These are phyloP conservation scores for Anthopleura xanthogrammica DNA, from an alignment of 92 coral and sea anemone species.

Conservation along the genomic window DNA sequence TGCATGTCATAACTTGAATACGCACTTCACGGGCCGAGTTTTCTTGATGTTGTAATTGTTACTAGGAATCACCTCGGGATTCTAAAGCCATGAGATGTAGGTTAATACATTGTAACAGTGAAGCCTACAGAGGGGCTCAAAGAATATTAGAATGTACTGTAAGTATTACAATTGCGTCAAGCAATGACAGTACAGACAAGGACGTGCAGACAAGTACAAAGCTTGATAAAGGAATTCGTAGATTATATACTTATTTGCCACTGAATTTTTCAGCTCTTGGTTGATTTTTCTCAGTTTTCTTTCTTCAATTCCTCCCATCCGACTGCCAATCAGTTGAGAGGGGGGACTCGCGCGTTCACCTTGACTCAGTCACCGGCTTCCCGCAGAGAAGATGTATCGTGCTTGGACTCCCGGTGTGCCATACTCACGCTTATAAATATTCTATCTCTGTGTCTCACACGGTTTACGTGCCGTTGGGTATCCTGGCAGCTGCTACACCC, in stretches of 20 bases:
- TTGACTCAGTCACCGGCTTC: too few relatives aligned
- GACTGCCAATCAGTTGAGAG: background rate
- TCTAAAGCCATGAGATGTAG: too few relatives aligned
- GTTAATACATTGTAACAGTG: background rate
- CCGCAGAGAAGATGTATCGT: background rate
- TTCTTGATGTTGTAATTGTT: too few relatives aligned
- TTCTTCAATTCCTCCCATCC: background rate
- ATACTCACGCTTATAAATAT: background rate
- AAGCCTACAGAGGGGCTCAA: background rate
- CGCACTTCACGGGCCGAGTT: too few relatives aligned
- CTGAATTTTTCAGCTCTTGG: background rate
- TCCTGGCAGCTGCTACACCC: constrained; percentile 56
- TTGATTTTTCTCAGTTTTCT: background rate
- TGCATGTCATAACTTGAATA: too few relatives aligned
- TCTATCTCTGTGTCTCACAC: background rate
- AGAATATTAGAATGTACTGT: background rate
- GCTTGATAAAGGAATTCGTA: background rate
- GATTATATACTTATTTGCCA: too few relatives aligned
- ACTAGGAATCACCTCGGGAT: too few relatives aligned
- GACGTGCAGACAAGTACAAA: background rate
- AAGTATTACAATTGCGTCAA: background rate
- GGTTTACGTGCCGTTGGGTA: constrained; percentile 28
- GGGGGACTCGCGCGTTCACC: too few relatives aligned
- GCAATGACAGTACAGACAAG: background rate
- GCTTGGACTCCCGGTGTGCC: background rate